Percentiles rank a stretch among this genome's conserved stretches.
Evolutionary conservation across 2,888 invertebrate species (phyloP).

Genomic region (Drosophila hawaiiensis): DNA sequence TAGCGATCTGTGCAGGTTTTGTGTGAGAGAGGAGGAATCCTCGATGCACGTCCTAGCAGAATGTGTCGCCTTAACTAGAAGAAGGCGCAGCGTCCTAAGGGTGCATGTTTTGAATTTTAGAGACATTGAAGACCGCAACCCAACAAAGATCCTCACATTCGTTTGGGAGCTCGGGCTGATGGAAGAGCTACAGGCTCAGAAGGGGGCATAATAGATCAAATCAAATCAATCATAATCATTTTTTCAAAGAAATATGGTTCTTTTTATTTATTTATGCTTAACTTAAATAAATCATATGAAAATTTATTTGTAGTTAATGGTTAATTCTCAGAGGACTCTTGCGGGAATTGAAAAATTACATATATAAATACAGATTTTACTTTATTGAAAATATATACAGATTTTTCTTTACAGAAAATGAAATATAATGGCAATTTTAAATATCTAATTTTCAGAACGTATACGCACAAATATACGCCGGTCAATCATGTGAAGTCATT

Average conservation of each 20-base stretch:
- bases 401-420: not conserved
- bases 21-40: too few relatives aligned
- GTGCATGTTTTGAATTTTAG: too few relatives aligned
- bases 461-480: not conserved
- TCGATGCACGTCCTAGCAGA: too few relatives aligned
- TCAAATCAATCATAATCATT: not conserved
- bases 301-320: not conserved
- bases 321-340: not conserved
- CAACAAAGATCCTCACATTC: too few relatives aligned
- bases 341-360: not conserved
- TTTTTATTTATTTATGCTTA: not conserved
- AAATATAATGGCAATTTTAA: not conserved
- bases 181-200: too few relatives aligned
- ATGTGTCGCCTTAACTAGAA: too few relatives aligned
- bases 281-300: not conserved
- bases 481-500: not conserved
- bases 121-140: too few relatives aligned
- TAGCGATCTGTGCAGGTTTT: too few relatives aligned
- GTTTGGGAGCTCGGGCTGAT: too few relatives aligned
- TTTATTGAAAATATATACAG: not conserved
- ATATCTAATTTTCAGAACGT: not conserved
- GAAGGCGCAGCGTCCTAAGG: too few relatives aligned
- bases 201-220: too few relatives aligned
- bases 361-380: not conserved
- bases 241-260: not conserved